Conservation (phyloP, 2,888 invertebrate genomes). For the Trisateles emortualis region DNA sequence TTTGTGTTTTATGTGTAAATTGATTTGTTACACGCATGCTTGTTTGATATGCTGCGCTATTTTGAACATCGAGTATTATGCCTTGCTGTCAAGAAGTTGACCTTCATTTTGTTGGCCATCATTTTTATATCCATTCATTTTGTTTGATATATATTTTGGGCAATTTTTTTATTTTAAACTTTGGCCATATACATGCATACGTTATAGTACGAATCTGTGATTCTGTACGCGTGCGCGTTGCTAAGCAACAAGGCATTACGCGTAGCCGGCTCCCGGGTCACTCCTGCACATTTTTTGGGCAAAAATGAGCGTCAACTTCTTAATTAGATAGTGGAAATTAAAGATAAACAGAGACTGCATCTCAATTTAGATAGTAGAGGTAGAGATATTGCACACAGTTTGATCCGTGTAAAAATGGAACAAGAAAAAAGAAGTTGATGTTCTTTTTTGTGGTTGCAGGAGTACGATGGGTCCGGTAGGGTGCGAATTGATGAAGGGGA, state of each 20-base stretch:
- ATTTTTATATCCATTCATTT: conserved; percentile 89
- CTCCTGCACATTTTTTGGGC: conserved; percentile 89
- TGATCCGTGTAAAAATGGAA: conserved; percentile 75
- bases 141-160: conserved; percentile 85
- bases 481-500: conserved; percentile 82
- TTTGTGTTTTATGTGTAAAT: conserved; percentile 61
- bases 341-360: conserved; percentile 81
- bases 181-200: conserved; percentile 82
- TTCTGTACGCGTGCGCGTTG: conserved; percentile 79
- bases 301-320: conserved; percentile 97
- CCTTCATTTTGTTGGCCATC: conserved; percentile 97
- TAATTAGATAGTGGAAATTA: conserved; percentile 80
- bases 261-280: conserved; percentile 82
- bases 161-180: conserved; percentile 73
- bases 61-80: conserved; percentile 82
- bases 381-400: conserved; percentile 83
- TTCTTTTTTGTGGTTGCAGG: conserved; percentile 95
- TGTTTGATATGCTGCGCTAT: conserved; percentile 83
- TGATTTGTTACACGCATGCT: conserved; percentile 79
- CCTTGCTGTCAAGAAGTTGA: conserved; percentile 96
- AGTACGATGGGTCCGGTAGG: conserved; percentile 92
- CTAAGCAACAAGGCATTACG: conserved; percentile 81
- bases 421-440: conserved; percentile 95
- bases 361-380: conserved; percentile 85
- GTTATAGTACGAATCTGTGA: conserved; percentile 73